Evolutionary conservation across 1,140 invertebrate species (phyloP).

Genomic region (Oscheius sp.): DNA sequence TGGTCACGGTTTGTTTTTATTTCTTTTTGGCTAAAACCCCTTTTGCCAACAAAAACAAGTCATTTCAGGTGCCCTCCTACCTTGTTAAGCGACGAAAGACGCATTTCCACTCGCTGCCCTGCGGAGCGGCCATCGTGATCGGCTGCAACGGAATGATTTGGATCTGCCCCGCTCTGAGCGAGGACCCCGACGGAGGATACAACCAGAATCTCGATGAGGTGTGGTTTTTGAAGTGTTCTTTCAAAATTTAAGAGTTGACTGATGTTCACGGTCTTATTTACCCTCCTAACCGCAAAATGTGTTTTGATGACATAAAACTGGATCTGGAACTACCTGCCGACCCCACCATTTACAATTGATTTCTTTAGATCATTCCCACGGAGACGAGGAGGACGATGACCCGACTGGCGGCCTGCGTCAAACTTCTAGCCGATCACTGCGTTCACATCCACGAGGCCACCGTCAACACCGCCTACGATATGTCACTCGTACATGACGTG

Average conservation of each 20-base stretch:
- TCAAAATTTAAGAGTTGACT: not conserved
- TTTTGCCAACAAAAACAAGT: not conserved
- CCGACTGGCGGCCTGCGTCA: conserved; percentile 82
- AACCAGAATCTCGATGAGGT: conserved; percentile 69
- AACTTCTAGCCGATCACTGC: conserved; percentile 77
- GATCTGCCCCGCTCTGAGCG: conserved; percentile 72
- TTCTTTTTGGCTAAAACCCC: not conserved
- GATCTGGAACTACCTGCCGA: no score
- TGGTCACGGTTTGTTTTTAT: conserved; percentile 69
- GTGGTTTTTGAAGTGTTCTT: conserved; percentile 14
- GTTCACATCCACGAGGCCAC: conserved; percentile 88
- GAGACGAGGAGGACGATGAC: conserved; percentile 78
- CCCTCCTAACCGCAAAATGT: not conserved
- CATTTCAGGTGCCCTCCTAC: conserved; percentile 75
- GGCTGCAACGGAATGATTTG: conserved; percentile 91
- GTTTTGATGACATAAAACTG: no score
- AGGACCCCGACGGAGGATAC: conserved; percentile 75
- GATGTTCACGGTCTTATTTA: no score
- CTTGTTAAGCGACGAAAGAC: conserved; percentile 88
- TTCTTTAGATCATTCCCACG: conserved; percentile 70
- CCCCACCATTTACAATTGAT: conserved; percentile 11
- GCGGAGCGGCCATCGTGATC: conserved; percentile 84
- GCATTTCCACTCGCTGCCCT: conserved; percentile 88
- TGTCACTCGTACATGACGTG: conserved; percentile 66
- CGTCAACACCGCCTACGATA: conserved; percentile 84